These are phyloP conservation scores for Momotus momota DNA, from an alignment of 2,797 vertebrate genomes.

Conservation along the genomic window DNA sequence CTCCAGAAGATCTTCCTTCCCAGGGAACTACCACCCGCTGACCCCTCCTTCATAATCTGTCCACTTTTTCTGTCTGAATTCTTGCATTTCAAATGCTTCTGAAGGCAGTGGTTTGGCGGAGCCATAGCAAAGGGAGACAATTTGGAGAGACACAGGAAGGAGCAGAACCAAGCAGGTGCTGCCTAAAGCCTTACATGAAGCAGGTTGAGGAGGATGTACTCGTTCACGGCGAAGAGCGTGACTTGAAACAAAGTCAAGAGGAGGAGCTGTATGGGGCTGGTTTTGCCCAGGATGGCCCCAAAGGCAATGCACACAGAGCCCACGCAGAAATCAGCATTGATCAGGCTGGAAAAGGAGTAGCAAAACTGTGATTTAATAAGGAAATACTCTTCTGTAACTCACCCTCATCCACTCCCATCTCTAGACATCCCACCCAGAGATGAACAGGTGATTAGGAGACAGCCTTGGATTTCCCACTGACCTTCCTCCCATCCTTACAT, in stretches of 20 bases:
- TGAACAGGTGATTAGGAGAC: neutral
- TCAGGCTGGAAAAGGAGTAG: constrained; percentile 82
- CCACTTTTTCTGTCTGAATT: neutral
- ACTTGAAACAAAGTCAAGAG: constrained; percentile 92
- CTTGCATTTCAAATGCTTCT: neutral
- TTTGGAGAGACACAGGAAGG: neutral
- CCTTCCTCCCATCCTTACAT: neutral
- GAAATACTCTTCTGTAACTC: neutral
- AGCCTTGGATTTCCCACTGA: neutral
- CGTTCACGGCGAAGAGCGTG: constrained; percentile 91
- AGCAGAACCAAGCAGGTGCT: neutral
- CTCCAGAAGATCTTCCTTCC: neutral
- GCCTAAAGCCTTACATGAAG: constrained; percentile 86
- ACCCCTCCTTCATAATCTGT: neutral
- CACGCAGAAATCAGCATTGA: constrained; percentile 96
- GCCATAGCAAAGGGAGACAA: neutral
- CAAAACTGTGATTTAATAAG: neutral
- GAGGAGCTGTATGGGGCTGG: constrained; percentile 92
- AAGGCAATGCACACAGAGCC: constrained; percentile 92
- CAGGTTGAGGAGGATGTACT: constrained; percentile 88
- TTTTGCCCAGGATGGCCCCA: constrained; percentile 93
- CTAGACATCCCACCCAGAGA: neutral
- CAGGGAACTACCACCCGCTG: fast-evolving
- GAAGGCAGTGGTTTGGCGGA: neutral
- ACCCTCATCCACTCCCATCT: neutral